phyloP scores from a whole-genome alignment of 30 jellyfish, hydroid and myxozoan species.

The Phacellophora camtschatica region DNA sequence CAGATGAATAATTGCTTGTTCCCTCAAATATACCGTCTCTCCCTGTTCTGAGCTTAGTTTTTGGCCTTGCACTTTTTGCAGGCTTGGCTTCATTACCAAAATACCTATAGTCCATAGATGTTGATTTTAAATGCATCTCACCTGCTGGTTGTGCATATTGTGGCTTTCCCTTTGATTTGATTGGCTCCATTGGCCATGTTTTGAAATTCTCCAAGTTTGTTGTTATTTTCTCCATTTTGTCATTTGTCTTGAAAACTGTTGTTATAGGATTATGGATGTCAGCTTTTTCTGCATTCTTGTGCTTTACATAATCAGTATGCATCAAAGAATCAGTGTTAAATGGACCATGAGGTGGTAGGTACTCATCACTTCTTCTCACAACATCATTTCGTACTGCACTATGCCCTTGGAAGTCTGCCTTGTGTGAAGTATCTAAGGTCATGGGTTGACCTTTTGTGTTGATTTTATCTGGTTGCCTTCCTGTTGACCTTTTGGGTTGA shows the following conservation, averaged over 20 bases:
- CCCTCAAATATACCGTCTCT: slow-evolving; percentile 45
- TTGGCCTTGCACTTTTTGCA: slow-evolving; percentile 76
- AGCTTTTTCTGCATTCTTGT: slow-evolving; percentile 25
- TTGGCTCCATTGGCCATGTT: slow-evolving; percentile 45
- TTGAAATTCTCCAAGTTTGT: slow-evolving; percentile 49
- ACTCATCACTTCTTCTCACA: slow-evolving; percentile 34
- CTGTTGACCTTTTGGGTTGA: slow-evolving; percentile 42
- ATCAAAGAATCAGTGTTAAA: slow-evolving; percentile 48
- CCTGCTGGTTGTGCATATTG: slow-evolving; percentile 50
- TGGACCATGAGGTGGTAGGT: slow-evolving; percentile 53
- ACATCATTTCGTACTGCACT: not conserved
- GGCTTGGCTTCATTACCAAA: slow-evolving; percentile 61
- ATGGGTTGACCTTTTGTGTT: slow-evolving; percentile 23
- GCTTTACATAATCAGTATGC: slow-evolving; percentile 43
- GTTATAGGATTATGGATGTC: slow-evolving; percentile 44
- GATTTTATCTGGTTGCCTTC: slow-evolving; percentile 65
- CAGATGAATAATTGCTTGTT: slow-evolving; percentile 57
- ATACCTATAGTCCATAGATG: slow-evolving; percentile 52
- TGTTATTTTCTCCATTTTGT: slow-evolving; percentile 44
- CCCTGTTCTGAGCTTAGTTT: slow-evolving; percentile 53
- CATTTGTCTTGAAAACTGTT: slow-evolving; percentile 46
- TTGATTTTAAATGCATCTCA: slow-evolving; percentile 44
- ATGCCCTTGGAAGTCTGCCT: slow-evolving; percentile 34
- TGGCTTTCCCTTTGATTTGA: slow-evolving; percentile 16
- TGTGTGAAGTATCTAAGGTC: slow-evolving; percentile 41